phyloP scores from a whole-genome alignment of 2,113 vertebrate genomes.

The Cygnus buccinator region DNA sequence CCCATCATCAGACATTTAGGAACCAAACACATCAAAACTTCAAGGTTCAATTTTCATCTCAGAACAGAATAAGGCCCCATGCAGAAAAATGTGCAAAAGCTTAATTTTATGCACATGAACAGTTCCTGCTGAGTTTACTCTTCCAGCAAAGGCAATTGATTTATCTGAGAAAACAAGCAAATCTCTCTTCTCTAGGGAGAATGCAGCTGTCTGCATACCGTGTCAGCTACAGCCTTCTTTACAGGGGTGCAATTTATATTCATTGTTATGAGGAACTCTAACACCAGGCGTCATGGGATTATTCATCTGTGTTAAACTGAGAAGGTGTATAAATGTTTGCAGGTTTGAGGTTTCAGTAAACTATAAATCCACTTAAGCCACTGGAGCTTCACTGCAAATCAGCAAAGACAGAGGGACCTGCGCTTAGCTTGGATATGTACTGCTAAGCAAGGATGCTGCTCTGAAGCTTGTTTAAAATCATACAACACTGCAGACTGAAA shows the following conservation, averaged over 20 bases:
- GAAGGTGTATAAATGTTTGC: constrained; percentile 44
- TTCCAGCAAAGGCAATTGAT: constrained; percentile 37
- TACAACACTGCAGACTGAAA: neutral
- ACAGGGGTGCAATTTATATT: neutral
- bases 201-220: neutral
- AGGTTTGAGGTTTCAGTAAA: constrained; percentile 10
- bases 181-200: constrained; percentile 14
- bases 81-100: neutral
- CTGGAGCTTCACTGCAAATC: constrained; percentile 22
- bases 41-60: neutral
- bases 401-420: neutral
- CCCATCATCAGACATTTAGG: neutral
- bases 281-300: neutral
- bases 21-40: neutral
- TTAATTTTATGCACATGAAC: neutral
- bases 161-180: constrained; percentile 12
- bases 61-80: neutral
- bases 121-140: neutral
- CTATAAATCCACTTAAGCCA: constrained; percentile 43
- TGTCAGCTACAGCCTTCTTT: neutral
- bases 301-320: neutral
- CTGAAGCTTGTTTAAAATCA: neutral
- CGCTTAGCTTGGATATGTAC: neutral
- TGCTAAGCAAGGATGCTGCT: neutral
- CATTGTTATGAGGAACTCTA: neutral